Evolutionary conservation across 1,140 invertebrate genomes (phyloP).

Genomic region (Aphelenchoides fujianensis): DNA sequence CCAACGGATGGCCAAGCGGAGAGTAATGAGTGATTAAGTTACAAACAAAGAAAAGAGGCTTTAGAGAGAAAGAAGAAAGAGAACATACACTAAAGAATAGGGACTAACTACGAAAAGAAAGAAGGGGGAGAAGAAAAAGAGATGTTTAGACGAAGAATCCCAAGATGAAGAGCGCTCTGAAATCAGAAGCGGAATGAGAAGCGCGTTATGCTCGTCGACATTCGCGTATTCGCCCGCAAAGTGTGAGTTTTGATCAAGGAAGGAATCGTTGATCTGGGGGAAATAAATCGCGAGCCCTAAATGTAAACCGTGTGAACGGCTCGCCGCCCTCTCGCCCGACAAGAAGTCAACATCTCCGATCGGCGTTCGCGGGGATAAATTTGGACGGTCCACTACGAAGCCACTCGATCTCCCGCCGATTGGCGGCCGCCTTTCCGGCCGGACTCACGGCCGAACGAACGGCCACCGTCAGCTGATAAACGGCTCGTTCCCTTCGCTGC

Average conservation of each 20-base stretch:
- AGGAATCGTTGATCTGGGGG: too few relatives aligned
- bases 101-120: conserved; percentile 1
- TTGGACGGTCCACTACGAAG: neutral
- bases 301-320: too few relatives aligned
- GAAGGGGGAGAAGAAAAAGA: conserved; percentile 1
- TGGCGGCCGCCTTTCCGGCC: too few relatives aligned
- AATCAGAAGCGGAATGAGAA: too few relatives aligned
- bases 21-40: neutral
- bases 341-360: too few relatives aligned
- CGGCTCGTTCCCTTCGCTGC: neutral
- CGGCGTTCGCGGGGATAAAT: too few relatives aligned
- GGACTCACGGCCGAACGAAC: neutral
- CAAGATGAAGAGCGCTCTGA: neutral
- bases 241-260: too few relatives aligned
- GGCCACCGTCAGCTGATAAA: conserved; percentile 7
- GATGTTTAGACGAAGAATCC: neutral
- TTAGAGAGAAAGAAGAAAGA: neutral
- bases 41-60: neutral
- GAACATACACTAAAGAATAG: neutral
- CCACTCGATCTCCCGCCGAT: neutral
- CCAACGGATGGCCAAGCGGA: too few relatives aligned
- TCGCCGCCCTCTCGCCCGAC: too few relatives aligned
- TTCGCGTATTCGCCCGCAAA: too few relatives aligned
- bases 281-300: too few relatives aligned
- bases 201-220: too few relatives aligned